Percentiles rank a stretch among this genome's conserved stretches.
Evolutionary conservation across 2,888 invertebrate species (phyloP).

Genomic region (Cartodere bifasciata): DNA sequence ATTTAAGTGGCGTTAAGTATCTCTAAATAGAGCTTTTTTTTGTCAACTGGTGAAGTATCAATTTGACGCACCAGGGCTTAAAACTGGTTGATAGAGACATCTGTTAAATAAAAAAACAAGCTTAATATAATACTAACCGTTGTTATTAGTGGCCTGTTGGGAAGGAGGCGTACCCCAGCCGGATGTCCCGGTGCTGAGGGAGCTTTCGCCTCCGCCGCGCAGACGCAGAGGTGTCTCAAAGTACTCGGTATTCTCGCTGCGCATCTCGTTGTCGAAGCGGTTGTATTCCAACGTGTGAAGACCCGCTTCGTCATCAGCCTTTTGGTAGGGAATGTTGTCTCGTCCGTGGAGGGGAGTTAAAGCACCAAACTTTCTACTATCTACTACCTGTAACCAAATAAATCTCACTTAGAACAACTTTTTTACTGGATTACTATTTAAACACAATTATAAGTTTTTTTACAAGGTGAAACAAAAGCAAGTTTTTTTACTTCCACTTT

Average conservation of each 20-base stretch:
- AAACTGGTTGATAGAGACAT: no score
- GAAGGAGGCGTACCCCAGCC: slow-evolving; percentile 70
- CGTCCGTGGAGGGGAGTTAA: slow-evolving; percentile 37
- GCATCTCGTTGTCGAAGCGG: slow-evolving; percentile 10
- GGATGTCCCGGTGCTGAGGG: slow-evolving; percentile 58
- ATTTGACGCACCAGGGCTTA: no score
- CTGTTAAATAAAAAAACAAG: no score
- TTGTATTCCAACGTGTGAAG: slow-evolving; percentile 17
- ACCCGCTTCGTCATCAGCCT: slow-evolving; percentile 37
- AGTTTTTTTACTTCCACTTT: no score
- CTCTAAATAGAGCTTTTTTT: no score
- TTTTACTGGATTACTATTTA: no score
- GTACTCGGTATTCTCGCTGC: slow-evolving; percentile 24
- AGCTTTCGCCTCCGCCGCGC: slow-evolving; percentile 70
- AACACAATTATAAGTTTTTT: no score
- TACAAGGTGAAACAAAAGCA: no score
- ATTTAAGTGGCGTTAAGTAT: no score
- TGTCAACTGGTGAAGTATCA: no score
- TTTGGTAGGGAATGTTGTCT: slow-evolving; percentile 40
- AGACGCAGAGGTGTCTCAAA: slow-evolving; percentile 44
- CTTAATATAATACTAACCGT: slow-evolving; percentile 33
- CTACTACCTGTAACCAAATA: slow-evolving; percentile 27
- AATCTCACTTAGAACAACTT: no score
- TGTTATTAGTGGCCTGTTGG: slow-evolving; percentile 47
- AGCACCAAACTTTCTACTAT: slow-evolving; percentile 37